Percentiles rank a stretch among this genome's conserved stretches.
Conservation (phyloP, 2,113 vertebrate species). For the Notarius lentiginosus region DNA sequence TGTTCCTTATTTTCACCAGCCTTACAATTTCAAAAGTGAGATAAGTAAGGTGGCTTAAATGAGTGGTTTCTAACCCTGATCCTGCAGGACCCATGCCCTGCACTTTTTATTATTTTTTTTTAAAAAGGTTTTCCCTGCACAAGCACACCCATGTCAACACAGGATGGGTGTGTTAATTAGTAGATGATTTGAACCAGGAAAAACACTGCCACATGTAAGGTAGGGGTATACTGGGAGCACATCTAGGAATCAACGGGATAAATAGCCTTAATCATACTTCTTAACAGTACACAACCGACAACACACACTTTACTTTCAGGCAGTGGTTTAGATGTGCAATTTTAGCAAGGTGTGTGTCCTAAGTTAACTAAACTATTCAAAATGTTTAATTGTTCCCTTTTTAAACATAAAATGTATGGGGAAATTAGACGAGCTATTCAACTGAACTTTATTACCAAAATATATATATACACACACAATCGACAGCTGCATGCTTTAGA, state of each 20-base stretch:
- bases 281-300: neutral
- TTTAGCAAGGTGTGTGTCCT: conserved; percentile 3
- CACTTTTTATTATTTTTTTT: neutral
- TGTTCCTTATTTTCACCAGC: conserved; percentile 22
- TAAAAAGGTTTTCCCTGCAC: neutral
- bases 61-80: neutral
- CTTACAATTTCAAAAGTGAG: neutral
- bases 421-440: neutral
- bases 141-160: neutral
- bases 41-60: neutral
- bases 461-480: conserved; percentile 10
- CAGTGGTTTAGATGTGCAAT: conserved; percentile 5
- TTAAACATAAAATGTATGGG: neutral
- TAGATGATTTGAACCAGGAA: neutral
- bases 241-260: neutral
- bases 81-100: neutral
- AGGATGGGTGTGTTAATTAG: neutral
- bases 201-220: neutral
- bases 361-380: neutral
- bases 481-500: too few species aligned
- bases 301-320: neutral
- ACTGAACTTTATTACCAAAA: conserved; percentile 9
- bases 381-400: conserved; percentile 39
- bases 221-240: neutral
- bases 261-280: neutral